Evolutionary conservation across 1,140 invertebrate genomes (phyloP).

Genomic region (Polyergus mexicanus): DNA sequence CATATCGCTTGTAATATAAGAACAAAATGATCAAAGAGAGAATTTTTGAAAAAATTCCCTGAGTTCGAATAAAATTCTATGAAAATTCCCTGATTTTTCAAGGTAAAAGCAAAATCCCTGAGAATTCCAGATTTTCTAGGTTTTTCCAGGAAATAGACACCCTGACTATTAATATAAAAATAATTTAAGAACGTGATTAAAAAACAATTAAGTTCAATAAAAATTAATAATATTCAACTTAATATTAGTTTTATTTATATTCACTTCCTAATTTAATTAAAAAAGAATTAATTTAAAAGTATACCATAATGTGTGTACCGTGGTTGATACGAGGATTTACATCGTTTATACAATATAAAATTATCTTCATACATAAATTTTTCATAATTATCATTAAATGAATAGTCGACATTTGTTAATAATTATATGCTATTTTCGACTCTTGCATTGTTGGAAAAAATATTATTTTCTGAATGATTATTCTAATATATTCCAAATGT

Average conservation of each 20-base stretch:
- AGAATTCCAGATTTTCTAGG: too few relatives aligned
- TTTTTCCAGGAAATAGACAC: too few relatives aligned
- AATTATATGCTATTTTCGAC: background rate
- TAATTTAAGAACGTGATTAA: background rate
- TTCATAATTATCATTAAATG: background rate
- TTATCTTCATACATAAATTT: background rate
- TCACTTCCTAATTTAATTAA: background rate
- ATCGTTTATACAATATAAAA: background rate
- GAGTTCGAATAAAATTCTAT: too few relatives aligned
- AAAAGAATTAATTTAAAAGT: constrained; percentile 1
- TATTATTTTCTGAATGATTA: background rate
- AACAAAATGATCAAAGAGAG: too few relatives aligned
- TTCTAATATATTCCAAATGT: background rate
- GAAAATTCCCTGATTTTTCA: too few relatives aligned
- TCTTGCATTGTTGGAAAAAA: background rate
- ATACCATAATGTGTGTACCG: background rate
- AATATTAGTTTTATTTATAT: background rate
- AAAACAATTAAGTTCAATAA: background rate
- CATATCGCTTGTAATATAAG: too few relatives aligned
- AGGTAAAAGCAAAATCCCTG: too few relatives aligned
- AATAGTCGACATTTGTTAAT: background rate
- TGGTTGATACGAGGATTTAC: background rate
- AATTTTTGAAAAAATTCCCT: too few relatives aligned
- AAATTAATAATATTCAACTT: background rate
- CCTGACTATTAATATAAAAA: background rate